Evolutionary conservation across 2,888 invertebrate genomes (phyloP).

Genomic region (Desoria tigrina): DNA sequence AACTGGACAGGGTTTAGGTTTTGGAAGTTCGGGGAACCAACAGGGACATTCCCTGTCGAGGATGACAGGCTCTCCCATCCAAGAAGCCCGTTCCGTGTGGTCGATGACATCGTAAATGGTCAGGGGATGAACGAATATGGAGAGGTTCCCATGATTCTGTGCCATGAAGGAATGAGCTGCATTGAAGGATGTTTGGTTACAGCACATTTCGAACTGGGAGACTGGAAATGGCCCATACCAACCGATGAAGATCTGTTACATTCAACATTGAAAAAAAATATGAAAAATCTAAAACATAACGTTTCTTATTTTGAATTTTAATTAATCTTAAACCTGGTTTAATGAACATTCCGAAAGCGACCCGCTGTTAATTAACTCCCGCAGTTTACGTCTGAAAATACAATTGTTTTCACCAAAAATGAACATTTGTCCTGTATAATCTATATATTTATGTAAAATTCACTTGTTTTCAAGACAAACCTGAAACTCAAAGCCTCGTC

Average conservation of each 20-base stretch:
- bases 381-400: constrained; percentile 21
- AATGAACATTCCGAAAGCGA: constrained; percentile 31
- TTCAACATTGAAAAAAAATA: not conserved
- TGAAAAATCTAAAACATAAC: too few relatives aligned
- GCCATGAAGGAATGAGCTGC: constrained; percentile 27
- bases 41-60: constrained; percentile 32
- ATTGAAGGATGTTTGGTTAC: constrained; percentile 24
- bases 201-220: constrained; percentile 33
- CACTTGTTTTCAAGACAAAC: too few relatives aligned
- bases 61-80: constrained; percentile 30
- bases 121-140: constrained; percentile 26
- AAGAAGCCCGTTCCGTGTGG: constrained; percentile 23
- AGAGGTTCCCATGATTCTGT: constrained; percentile 30
- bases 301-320: too few relatives aligned
- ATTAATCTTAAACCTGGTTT: too few relatives aligned
- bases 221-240: constrained; percentile 34
- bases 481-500: constrained; percentile 27
- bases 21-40: constrained; percentile 30
- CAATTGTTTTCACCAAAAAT: too few relatives aligned
- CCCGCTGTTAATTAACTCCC: constrained; percentile 29
- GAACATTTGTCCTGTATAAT: too few relatives aligned
- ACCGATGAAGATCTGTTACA: constrained; percentile 25
- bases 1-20: constrained; percentile 34
- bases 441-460: too few relatives aligned
- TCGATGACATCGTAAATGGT: constrained; percentile 29